Evolutionary conservation across 2,888 invertebrate species (phyloP), one percentile per base, ranked within the genome.

Genomic region (Synanthedon vespiformis): DNA sequence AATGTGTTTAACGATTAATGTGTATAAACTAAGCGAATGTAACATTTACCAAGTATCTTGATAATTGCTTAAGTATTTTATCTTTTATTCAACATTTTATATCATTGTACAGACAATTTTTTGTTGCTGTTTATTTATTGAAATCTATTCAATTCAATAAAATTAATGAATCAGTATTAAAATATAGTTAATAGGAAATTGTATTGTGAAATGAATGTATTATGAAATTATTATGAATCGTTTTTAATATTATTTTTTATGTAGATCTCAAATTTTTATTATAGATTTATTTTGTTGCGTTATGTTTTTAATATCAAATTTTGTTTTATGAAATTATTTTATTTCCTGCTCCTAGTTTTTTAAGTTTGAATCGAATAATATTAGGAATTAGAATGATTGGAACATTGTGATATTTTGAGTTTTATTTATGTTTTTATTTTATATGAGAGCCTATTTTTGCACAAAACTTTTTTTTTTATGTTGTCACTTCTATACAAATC

Each of bases 111-210:
- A 34, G 10, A 34, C 34, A 10, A 8, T 10, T 10, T 34, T 34
- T 34, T 34, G 34, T 52, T 47, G 52, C 48, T 16, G 48, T 12
- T 52, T 18, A 40, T 51, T 14, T 48, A 40, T 50, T 13, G 34
- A 40, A 13, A 47, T 16, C 10, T 53, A 49, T 51, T 27, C 14
- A 40, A 49, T 51, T 27, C 14, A 40, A 50, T 49, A 22, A 14
- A 44, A 44, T 44, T n/a, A 52, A 48, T 56, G 57, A 62, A 72
- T 70, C 78, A 79, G 79, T 79, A 79, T 78, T 79, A 79, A 65
- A 71, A 16, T n/a, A 71, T 56, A 56, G 53, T 67, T 44, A 13
- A 44, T n/a, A 13, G 44, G 6, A 41, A 44, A 44, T 13, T 4
- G n/a, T 44, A 44, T 44, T 44, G 14, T 44, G 44, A 44, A 41